Evolutionary conservation across 2,113 vertebrate species (phyloP).

Genomic region (Bambusicola thoracicus): DNA sequence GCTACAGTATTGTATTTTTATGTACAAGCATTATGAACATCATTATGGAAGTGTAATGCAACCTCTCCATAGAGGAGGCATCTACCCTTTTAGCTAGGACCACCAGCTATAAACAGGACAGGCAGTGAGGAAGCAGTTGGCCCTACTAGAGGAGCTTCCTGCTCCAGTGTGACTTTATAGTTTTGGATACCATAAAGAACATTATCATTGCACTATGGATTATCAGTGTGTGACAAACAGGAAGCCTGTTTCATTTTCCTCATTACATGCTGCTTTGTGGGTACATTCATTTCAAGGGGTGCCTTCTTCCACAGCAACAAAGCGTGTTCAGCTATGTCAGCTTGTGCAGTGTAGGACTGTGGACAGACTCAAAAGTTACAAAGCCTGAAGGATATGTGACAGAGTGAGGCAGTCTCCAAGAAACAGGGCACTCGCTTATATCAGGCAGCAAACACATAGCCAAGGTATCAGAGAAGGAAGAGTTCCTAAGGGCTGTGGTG

Average conservation of each 20-base stretch:
- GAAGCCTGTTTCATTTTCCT: not conserved
- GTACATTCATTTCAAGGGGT: not conserved
- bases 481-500: not conserved
- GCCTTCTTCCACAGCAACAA: not conserved
- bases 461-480: not conserved
- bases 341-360: rapidly evolving
- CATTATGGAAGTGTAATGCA: not conserved
- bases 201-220: rapidly evolving
- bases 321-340: not conserved
- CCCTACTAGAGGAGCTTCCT: not conserved
- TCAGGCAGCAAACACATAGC: not conserved
- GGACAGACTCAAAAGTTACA: not conserved
- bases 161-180: not conserved
- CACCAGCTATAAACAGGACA: not conserved
- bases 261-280: not conserved
- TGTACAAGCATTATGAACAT: not conserved
- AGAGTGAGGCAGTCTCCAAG: not conserved
- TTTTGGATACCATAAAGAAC: not conserved
- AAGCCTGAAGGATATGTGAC: not conserved
- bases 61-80: not conserved
- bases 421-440: not conserved
- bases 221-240: not conserved
- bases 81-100: not conserved
- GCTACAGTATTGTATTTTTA: not conserved
- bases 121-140: not conserved